phyloP scores from a whole-genome alignment of 64 coral and sea anemone genomes.

The Trachythela sp. region DNA sequence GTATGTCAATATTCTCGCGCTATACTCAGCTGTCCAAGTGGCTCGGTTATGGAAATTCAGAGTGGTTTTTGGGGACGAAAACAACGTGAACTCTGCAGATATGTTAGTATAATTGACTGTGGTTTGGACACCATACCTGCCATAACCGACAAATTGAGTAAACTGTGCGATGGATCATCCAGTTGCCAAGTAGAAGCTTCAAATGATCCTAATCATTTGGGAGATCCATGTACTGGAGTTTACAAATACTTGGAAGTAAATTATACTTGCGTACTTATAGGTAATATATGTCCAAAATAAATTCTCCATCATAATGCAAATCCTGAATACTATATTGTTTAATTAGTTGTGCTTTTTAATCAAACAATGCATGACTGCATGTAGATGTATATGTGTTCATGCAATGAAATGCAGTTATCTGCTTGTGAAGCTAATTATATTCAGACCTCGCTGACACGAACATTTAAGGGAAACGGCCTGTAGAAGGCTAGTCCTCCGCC shows the following conservation, averaged over 20 bases:
- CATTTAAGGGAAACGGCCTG: too few species aligned
- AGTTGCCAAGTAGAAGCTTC: background rate
- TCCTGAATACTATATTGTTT: too few species aligned
- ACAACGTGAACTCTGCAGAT: background rate
- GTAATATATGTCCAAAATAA: background rate
- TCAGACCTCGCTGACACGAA: too few species aligned
- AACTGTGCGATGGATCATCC: background rate
- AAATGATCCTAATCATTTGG: background rate
- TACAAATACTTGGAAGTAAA: slow-evolving; percentile 5
- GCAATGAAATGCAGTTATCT: too few species aligned
- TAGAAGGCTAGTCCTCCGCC: too few species aligned
- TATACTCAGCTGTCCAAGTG: background rate
- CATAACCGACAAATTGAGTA: background rate
- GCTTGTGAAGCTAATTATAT: too few species aligned
- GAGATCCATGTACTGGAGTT: slow-evolving; percentile 4
- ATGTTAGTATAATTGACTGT: background rate
- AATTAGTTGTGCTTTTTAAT: too few species aligned
- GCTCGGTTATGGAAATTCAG: background rate
- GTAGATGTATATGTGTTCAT: too few species aligned
- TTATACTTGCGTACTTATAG: background rate
- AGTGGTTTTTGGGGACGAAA: background rate
- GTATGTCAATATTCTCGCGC: background rate
- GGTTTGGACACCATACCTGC: background rate
- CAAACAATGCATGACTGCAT: too few species aligned
- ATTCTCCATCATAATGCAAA: too few species aligned